Conservation (phyloP, 2,888 invertebrate species). For the Catocala nupta region DNA sequence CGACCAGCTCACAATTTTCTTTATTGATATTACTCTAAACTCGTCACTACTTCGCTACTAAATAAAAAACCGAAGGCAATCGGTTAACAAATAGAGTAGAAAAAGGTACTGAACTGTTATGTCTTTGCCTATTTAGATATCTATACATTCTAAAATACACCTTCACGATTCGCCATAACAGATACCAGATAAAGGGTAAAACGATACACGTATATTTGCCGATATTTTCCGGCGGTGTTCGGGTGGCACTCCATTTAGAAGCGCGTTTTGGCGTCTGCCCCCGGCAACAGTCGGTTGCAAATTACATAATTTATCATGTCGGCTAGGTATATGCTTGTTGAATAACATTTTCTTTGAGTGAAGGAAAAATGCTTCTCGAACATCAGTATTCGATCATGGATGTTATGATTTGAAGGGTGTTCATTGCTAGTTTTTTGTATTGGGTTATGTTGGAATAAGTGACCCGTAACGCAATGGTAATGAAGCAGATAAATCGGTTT, state of each 20-base stretch:
- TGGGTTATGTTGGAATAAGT: too few relatives aligned
- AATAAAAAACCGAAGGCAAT: too few relatives aligned
- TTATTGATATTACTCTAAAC: too few relatives aligned
- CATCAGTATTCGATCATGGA: slow-evolving; percentile 13
- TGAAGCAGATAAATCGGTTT: too few relatives aligned
- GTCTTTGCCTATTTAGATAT: not conserved
- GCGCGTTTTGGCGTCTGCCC: slow-evolving; percentile 44
- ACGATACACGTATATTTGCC: slow-evolving; percentile 23
- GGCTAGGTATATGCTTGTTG: slow-evolving; percentile 63
- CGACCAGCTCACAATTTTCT: too few relatives aligned
- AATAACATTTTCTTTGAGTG: slow-evolving; percentile 61
- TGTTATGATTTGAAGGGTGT: slow-evolving; percentile 3
- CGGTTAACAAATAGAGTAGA: too few relatives aligned
- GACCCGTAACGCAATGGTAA: too few relatives aligned
- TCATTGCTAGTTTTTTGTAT: slow-evolving; percentile 3
- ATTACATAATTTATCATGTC: slow-evolving; percentile 77
- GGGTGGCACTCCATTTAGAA: slow-evolving; percentile 42
- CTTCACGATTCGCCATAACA: slow-evolving; percentile 1
- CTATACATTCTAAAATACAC: slow-evolving; percentile 8
- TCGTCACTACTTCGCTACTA: too few relatives aligned
- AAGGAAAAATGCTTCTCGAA: slow-evolving; percentile 45
- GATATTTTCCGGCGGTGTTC: slow-evolving; percentile 33
- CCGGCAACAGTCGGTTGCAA: slow-evolving; percentile 62
- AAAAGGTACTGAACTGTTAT: not conserved
- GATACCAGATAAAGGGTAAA: slow-evolving; percentile 12